Conservation (phyloP, 1,140 invertebrate genomes). For the Chironomus tepperi region DNA sequence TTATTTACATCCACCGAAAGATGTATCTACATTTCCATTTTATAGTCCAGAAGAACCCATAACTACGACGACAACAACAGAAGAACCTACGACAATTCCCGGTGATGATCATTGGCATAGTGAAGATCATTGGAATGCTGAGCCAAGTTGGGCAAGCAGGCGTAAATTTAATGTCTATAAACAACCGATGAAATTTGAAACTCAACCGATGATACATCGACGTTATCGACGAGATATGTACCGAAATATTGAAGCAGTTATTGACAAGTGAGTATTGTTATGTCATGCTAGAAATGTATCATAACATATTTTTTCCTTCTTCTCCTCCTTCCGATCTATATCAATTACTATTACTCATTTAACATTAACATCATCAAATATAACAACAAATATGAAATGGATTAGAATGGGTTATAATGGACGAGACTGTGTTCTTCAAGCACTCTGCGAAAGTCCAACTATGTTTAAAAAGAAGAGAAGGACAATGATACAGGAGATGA, state of each 20-base stretch:
- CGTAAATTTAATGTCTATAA: background rate
- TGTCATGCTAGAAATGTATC: background rate
- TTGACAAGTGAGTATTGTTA: slow-evolving; percentile 53
- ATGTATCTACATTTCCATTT: background rate
- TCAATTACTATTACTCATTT: background rate
- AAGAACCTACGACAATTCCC: background rate
- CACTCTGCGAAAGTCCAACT: slow-evolving; percentile 60
- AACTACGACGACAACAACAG: slow-evolving; percentile 1
- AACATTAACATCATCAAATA: slow-evolving; percentile 25
- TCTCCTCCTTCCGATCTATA: background rate
- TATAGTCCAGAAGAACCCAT: background rate
- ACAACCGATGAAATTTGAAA: background rate
- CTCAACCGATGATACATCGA: slow-evolving; percentile 42
- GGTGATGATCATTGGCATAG: background rate
- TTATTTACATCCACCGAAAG: background rate
- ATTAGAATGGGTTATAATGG: slow-evolving; percentile 61
- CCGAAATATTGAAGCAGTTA: slow-evolving; percentile 54
- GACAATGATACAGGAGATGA: slow-evolving; percentile 60
- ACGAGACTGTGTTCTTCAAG: slow-evolving; percentile 52
- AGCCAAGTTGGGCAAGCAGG: background rate
- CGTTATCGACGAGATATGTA: slow-evolving; percentile 51
- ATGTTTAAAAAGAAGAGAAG: slow-evolving; percentile 49
- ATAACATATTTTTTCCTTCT: background rate
- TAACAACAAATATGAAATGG: slow-evolving; percentile 27
- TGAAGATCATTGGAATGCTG: background rate